phyloP scores from a whole-genome alignment of 92 coral and sea anemone genomes.

The Pocillopora grandis region DNA sequence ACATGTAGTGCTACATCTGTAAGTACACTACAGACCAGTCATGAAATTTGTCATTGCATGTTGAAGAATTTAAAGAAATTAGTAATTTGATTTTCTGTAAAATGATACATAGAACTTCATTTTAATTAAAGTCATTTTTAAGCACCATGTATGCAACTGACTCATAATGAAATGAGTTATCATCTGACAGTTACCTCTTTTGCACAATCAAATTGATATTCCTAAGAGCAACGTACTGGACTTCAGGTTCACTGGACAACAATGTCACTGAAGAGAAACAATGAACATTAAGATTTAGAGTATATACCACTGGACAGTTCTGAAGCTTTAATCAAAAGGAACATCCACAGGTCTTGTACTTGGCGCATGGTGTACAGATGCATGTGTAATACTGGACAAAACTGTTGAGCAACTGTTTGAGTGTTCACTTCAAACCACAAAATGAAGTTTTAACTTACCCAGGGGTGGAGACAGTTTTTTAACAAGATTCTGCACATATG shows the following conservation, averaged over 20 bases:
- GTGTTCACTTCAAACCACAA: background rate
- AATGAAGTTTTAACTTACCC: slow-evolving; percentile 44
- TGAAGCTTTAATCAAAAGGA: background rate
- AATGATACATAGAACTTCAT: no score
- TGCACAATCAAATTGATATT: slow-evolving; percentile 98
- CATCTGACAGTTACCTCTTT: slow-evolving; percentile 67
- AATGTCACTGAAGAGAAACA: slow-evolving; percentile 69
- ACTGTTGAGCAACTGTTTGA: background rate
- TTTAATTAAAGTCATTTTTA: no score
- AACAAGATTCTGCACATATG: slow-evolving; percentile 79
- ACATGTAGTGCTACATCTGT: no score
- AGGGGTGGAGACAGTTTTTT: slow-evolving; percentile 96
- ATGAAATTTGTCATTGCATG: no score
- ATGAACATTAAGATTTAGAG: background rate
- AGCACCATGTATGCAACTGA: no score
- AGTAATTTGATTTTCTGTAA: no score
- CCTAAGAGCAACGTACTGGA: slow-evolving; percentile 98
- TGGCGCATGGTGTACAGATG: no score
- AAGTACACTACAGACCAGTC: no score
- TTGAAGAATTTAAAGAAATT: no score
- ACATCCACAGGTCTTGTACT: background rate
- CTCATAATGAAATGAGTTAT: no score
- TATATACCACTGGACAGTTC: background rate
- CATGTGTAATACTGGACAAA: no score
- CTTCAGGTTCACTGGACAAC: slow-evolving; percentile 98